Conservation (phyloP, 1,140 invertebrate species). For the Microplitis demolitor region DNA sequence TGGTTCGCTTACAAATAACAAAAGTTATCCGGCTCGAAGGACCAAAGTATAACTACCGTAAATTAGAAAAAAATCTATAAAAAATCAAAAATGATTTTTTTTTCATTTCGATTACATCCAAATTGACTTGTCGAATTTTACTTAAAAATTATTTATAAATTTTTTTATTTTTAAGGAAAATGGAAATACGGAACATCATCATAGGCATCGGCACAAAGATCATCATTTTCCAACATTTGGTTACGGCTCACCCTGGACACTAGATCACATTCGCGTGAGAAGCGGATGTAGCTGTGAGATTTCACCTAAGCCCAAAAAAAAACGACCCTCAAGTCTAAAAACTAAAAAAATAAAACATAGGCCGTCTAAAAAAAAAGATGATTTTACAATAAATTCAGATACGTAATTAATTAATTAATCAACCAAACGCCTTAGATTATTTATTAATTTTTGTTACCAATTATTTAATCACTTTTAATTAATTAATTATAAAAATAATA, state of each 20-base stretch:
- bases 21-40: too few relatives aligned
- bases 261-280: slow-evolving; percentile 82
- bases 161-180: slow-evolving; percentile 36
- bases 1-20: too few relatives aligned
- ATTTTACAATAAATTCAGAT: slow-evolving; percentile 22
- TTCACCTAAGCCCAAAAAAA: slow-evolving; percentile 57
- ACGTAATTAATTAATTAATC: not conserved
- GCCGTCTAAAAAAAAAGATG: slow-evolving; percentile 30
- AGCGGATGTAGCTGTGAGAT: slow-evolving; percentile 84
- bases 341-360: slow-evolving; percentile 49
- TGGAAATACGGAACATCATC: slow-evolving; percentile 48
- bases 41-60: too few relatives aligned
- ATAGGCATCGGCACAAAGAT: slow-evolving; percentile 54
- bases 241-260: slow-evolving; percentile 65
- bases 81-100: too few relatives aligned
- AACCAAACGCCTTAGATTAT: not conserved
- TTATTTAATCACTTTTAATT: not conserved
- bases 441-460: not conserved
- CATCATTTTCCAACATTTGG: slow-evolving; percentile 62
- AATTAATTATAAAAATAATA: not conserved
- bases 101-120: too few relatives aligned
- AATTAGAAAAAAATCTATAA: too few relatives aligned
- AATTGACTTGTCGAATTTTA: too few relatives aligned
- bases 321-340: slow-evolving; percentile 42
- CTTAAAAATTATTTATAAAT: not conserved